Evolutionary conservation across 2,797 vertebrate genomes (phyloP).

Genomic region (Cirrhinus molitorella): DNA sequence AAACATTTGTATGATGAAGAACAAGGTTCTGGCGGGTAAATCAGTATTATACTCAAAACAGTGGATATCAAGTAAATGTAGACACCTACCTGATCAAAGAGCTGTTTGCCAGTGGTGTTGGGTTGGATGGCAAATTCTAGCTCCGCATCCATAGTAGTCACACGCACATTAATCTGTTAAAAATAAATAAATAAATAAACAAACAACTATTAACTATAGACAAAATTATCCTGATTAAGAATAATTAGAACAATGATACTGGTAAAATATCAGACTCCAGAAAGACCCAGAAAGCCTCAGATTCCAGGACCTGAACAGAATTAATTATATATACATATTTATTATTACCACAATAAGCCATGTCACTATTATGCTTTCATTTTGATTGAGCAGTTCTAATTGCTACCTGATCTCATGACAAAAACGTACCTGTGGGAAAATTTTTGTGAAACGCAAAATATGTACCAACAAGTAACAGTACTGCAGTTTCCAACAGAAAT

Average conservation of each 20-base stretch:
- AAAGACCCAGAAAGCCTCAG: too few relatives aligned
- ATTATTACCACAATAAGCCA: not conserved
- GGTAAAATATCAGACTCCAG: not conserved
- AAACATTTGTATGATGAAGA: not conserved
- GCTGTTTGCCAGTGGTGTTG: constrained; percentile 96
- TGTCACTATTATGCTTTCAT: not conserved
- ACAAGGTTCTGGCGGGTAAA: not conserved
- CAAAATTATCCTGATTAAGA: not conserved
- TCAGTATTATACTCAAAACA: not conserved
- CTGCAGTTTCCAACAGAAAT: too few relatives aligned
- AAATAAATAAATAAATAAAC: not conserved
- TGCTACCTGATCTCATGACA: too few relatives aligned
- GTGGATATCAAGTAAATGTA: not conserved
- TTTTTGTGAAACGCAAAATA: too few relatives aligned
- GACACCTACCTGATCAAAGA: constrained; percentile 93
- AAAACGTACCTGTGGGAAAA: too few relatives aligned
- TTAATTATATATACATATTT: not conserved
- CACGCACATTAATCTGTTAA: constrained; percentile 92
- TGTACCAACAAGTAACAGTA: too few relatives aligned
- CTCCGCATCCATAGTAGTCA: constrained; percentile 98
- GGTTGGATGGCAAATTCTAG: constrained; percentile 75
- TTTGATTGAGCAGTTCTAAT: not conserved
- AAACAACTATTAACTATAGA: too few relatives aligned
- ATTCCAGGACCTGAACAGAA: not conserved
- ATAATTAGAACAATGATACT: not conserved